A percentile compares a stretch with the other conserved stretches of the same genome.
Evolutionary conservation across 1,140 invertebrate species (phyloP).

Genomic region (Leptinotarsa defecta): DNA sequence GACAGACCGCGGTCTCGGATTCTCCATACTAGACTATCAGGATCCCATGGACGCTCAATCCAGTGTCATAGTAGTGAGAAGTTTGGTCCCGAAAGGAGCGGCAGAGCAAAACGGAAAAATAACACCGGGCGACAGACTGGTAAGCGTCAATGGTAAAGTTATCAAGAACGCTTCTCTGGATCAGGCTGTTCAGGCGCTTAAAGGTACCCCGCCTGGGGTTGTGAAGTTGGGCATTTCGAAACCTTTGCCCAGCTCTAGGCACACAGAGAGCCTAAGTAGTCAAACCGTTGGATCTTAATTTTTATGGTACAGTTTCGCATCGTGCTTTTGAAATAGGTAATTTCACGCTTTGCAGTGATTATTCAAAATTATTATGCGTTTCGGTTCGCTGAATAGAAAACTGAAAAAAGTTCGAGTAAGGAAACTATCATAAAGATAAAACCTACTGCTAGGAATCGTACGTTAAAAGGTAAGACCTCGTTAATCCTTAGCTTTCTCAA

Average conservation of each 20-base stretch:
- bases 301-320: background rate
- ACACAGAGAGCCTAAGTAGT: conserved; percentile 38
- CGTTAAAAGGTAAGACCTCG: too few species aligned
- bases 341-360: too few species aligned
- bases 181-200: conserved; percentile 86
- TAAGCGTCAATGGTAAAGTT: conserved; percentile 59
- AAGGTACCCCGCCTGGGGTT: conserved; percentile 80
- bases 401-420: too few species aligned
- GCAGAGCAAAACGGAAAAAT: conserved; percentile 86
- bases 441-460: too few species aligned
- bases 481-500: too few species aligned
- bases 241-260: conserved; percentile 65
- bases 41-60: conserved; percentile 86
- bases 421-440: too few species aligned
- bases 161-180: conserved; percentile 88
- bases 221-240: conserved; percentile 86
- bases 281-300: conserved; percentile 27
- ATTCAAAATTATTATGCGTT: too few species aligned
- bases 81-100: conserved; percentile 89
- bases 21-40: conserved; percentile 93
- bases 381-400: too few species aligned
- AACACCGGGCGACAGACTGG: conserved; percentile 81
- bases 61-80: conserved; percentile 92
- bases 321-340: background rate
- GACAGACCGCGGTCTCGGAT: conserved; percentile 89